Evolutionary conservation across 2,888 invertebrate genomes (phyloP), one percentile per base, ranked within the genome.

Genomic region (Amphipyra tragopoginis): DNA sequence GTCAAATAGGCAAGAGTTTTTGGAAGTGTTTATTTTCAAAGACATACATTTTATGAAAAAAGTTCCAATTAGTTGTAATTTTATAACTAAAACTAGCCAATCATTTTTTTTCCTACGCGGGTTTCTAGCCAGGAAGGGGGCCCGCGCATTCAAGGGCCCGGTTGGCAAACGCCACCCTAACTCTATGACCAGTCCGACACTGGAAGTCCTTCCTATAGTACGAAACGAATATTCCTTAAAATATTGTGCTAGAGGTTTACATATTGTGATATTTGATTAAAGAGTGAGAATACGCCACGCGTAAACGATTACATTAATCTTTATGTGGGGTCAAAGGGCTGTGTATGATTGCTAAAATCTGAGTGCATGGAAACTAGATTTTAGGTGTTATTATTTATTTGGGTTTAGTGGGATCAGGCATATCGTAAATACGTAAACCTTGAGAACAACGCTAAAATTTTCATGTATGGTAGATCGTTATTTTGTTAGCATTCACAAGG

Each of bases 261-360:
- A 65, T 85, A 88, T 88, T 93, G 93, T 93, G 93, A 94, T 94
- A 94, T 91, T 90, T 83, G 88, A 85, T 85, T 85, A 88, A 86
- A 86, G 79, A 73, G 68, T 71, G 72, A 72, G 61, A 72, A 63
- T 66, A 66, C 34, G 72, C 77, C 75, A 72, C 78, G 56, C 60
- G 58, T 64, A 57, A 77, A 76, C 65, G 84, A 72, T 85, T 85
- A 85, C 79, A 81, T 83, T 85, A 84, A 84, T 83, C 83, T 77
- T 72, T 68, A 58, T 72, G 72, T 65, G 79, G 70, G 58, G 77
- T 77, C 73, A 61, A 62, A 76, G 78, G 85, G 86, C 87, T 87
- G 87, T 88, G 86, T 77, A 74, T 77, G 79, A 68, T 79, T 80
- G 79, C 77, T 80, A 79, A 83, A 80, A 85, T 81, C 81, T 82